Conservation (phyloP, 2,888 invertebrate species). For the Hypomecis atomaria region DNA sequence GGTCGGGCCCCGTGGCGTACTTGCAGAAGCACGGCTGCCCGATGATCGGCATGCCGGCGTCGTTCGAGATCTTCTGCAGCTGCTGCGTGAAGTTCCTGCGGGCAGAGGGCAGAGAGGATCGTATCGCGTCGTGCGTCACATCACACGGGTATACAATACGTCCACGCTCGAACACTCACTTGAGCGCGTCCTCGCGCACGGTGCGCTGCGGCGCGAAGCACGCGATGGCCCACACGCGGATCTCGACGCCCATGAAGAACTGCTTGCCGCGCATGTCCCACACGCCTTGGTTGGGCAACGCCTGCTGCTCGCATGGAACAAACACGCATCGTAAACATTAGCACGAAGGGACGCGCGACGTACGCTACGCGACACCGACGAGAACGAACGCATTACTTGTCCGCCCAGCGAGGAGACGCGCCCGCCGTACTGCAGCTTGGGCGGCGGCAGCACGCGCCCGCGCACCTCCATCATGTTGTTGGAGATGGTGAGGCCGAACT, state of each 20-base stretch:
- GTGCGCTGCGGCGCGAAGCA: conserved; percentile 99
- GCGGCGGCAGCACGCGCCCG: conserved; percentile 98
- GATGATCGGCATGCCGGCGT: conserved; percentile 99
- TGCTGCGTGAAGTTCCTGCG: conserved; percentile 97
- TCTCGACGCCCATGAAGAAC: conserved; percentile 99
- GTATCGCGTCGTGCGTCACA: not conserved
- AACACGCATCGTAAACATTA: conserved; percentile 21
- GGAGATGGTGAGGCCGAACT: conserved; percentile 98
- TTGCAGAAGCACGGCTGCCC: conserved; percentile 99
- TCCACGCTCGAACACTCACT: conserved; percentile 66
- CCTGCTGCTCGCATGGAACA: conserved; percentile 87
- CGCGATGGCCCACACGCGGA: conserved; percentile 99
- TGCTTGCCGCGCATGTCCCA: conserved; percentile 99
- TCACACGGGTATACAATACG: no score
- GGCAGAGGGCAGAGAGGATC: not conserved
- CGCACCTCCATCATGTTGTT: conserved; percentile 99
- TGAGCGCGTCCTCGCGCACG: conserved; percentile 97
- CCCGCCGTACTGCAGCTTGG: conserved; percentile 99
- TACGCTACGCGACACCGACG: not conserved
- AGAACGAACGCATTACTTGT: conserved; percentile 81
- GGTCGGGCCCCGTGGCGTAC: conserved; percentile 99
- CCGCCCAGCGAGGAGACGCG: conserved; percentile 95
- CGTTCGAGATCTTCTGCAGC: conserved; percentile 99
- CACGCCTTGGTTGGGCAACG: conserved; percentile 99
- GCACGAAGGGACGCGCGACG: not conserved